Conservation (phyloP, 2,797 vertebrate species). For the Choloepus didactylus region DNA sequence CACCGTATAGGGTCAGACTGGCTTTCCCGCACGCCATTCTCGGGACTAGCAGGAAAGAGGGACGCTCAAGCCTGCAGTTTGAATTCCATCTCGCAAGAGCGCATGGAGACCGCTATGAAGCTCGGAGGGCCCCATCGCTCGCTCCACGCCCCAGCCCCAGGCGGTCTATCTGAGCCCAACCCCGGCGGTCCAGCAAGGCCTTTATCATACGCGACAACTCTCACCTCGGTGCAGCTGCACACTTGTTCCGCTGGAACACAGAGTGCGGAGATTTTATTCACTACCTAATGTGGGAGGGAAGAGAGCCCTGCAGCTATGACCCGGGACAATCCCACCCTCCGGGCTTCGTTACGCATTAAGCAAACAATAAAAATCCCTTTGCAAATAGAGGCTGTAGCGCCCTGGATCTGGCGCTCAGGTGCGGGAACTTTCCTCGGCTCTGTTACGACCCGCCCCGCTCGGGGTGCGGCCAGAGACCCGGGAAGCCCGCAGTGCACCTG, state of each 20-base stretch:
- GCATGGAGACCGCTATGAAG: background rate
- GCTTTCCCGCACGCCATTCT: background rate
- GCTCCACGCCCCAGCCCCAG: background rate
- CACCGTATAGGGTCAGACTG: background rate
- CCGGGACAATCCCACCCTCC: background rate
- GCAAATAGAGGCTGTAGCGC: background rate
- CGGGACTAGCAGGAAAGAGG: background rate
- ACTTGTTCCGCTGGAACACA: background rate
- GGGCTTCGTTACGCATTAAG: background rate
- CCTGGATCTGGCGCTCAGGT: background rate
- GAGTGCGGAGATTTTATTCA: background rate
- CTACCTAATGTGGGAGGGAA: background rate
- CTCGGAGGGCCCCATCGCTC: background rate
- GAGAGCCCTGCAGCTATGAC: background rate
- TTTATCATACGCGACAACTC: background rate
- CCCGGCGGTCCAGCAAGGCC: background rate
- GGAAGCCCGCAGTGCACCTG: conserved; percentile 69
- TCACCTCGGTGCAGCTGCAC: background rate
- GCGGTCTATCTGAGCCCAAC: background rate
- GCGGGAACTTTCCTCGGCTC: background rate
- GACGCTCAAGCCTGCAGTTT: background rate
- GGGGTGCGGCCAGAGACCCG: background rate
- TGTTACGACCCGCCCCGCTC: background rate
- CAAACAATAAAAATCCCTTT: background rate
- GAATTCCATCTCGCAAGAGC: background rate